phyloP scores from a whole-genome alignment of 2,888 invertebrate genomes.

The Andrena praecox region DNA sequence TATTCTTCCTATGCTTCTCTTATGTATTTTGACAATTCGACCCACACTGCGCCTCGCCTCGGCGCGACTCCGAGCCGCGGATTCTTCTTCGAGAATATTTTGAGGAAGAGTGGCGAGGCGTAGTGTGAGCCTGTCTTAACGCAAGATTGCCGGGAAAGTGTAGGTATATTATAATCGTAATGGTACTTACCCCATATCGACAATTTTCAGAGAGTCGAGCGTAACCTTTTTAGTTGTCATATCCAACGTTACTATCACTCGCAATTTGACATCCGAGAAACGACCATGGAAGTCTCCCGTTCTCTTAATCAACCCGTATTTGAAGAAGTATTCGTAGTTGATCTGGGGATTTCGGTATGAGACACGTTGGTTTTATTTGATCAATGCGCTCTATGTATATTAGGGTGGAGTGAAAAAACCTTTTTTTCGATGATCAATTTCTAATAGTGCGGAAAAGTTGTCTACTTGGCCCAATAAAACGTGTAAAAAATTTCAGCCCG shows the following conservation, averaged over 20 bases:
- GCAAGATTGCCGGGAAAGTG: background rate
- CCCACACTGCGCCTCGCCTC: no score
- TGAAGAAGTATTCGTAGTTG: constrained; percentile 68
- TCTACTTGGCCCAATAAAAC: no score
- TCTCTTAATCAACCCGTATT: constrained; percentile 58
- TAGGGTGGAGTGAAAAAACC: no score
- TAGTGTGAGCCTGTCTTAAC: background rate
- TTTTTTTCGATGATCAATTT: no score
- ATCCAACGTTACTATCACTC: constrained; percentile 54
- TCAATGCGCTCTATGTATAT: background rate
- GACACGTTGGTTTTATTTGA: background rate
- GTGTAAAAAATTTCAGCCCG: no score
- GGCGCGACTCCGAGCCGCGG: no score
- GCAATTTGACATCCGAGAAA: constrained; percentile 54
- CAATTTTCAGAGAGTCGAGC: constrained; percentile 63
- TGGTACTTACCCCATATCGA: constrained; percentile 67
- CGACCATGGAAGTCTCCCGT: constrained; percentile 66
- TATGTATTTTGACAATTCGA: no score
- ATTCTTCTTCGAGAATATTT: no score
- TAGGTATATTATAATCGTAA: background rate
- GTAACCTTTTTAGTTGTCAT: constrained; percentile 46
- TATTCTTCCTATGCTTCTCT: no score
- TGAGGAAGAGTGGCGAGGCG: no score
- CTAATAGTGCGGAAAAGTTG: no score
- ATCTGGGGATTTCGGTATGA: constrained; percentile 57